Base-by-base conservation (phyloP, 2,888 invertebrate genomes). In the Drymonia ruficornis region DNA sequence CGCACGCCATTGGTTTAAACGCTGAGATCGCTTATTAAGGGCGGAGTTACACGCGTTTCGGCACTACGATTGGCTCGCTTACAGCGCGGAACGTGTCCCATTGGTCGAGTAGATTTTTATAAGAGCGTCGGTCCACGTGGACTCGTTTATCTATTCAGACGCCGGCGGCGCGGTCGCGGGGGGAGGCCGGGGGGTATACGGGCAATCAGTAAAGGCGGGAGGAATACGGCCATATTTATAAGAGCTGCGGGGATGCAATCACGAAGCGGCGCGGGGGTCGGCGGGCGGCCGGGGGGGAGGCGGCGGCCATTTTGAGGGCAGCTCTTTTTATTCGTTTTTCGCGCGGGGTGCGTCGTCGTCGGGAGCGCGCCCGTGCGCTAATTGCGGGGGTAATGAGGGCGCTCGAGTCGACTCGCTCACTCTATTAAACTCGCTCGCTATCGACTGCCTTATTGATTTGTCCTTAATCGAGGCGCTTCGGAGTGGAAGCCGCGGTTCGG, bases 281-380 rank as follows among this genome's bases (percentile, higher is more conserved):
- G 81, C 81, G 84, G 87, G 87, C 74, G 84, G 78, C 73, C 80
- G 85, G 87, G 89, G 87, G 87, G 85, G 87, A 85, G 89, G 89
- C 93, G 94, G 94, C 94, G 94, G 95, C 95, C 95, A 94, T 94
- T 95, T 95, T 94, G 94, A 94, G 94, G 94, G 94, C 94, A 94
- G 94, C 94, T 94, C 94, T 94, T 93, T 93, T 93, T 91, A 91
- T 94, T 93, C 92, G 93, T 92, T 92, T 93, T 91, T 90, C 89
- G 91, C 90, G 91, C 90, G 89, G 91, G 91, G 90, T 89, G 90
- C 90, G 91, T 89, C 87, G 89, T 82, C 87, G 89, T 79, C 80
- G 87, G 88, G 88, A 86, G 88, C 87, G 82, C 89, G 87, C 86
- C n/a, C 87, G 89, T 85, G 91, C 91, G 91, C 92, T 92, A 92